phyloP scores from a whole-genome alignment of 35 echinoderm and acorn worm species.

The Ophioderma brevispina region DNA sequence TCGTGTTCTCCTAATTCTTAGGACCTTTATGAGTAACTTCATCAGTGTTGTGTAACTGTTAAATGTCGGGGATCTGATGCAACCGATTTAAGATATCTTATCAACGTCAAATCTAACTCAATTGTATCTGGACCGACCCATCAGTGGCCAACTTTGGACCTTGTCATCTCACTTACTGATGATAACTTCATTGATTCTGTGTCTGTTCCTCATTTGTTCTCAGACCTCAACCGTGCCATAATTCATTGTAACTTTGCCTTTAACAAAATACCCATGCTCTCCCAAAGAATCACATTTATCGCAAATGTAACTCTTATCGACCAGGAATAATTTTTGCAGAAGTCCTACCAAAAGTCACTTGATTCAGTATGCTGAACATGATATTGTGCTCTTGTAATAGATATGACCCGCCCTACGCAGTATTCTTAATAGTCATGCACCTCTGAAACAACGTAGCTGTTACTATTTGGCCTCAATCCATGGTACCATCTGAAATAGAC shows the following conservation, averaged over 20 bases:
- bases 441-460: neutral
- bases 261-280: too few relatives aligned
- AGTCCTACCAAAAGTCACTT: neutral
- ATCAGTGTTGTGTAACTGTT: conserved; percentile 5
- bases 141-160: conserved; percentile 17
- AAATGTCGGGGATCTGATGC: conserved; percentile 20
- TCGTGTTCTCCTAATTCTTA: neutral
- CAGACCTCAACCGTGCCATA: too few relatives aligned
- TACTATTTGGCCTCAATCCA: neutral
- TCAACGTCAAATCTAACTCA: conserved; percentile 1
- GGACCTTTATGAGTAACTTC: neutral
- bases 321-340: neutral
- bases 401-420: neutral
- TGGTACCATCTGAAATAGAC: conserved; percentile 2
- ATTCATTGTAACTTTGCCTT: too few relatives aligned
- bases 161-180: conserved; percentile 8
- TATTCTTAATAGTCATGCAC: conserved; percentile 1
- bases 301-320: neutral
- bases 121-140: conserved; percentile 18
- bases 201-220: too few relatives aligned
- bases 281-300: neutral
- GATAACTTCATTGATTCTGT: too few relatives aligned
- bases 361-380: neutral
- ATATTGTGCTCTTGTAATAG: neutral
- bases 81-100: conserved; percentile 8